Base-by-base conservation (phyloP, 2,113 vertebrate genomes). In the Chaetodon auriga region DNA sequence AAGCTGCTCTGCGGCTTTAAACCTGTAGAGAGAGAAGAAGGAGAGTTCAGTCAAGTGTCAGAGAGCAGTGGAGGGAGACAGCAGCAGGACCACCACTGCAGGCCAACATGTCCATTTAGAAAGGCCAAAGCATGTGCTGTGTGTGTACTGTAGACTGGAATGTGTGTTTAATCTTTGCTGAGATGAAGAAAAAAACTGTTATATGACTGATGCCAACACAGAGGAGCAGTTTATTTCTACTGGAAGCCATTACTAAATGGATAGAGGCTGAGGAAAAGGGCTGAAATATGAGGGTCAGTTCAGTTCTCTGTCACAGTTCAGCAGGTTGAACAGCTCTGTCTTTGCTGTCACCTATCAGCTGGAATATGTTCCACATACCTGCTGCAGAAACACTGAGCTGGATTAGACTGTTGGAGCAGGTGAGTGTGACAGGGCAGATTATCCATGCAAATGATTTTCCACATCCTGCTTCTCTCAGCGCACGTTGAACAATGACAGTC, bases 241-340 rank as follows among this genome's bases (percentile, higher is more conserved):
- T 57, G 0, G 2, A 25, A 57, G 11, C 4, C 4, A 5, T 12
- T 30, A 30, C 30, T 55, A 12, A 62, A 38, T 19, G 16, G 60
- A 62, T 5, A 19, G 16, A 13, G 2, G 60, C 6, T 38, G 36
- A n/a, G 18, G 35, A 38, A 36, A 62, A 38, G 18, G 35, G 2
- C 9, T 19, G 61, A 77, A 15, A 57, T 12, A 15, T 6, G 1
- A 55, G 12, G 49, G n/a, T 65, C 62, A 57, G 49, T 46, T 69
- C 49, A 73, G 16, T 45, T 77, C 43, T 79, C 55, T 43, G 76
- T 77, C 77, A 62, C 87, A 80, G 60, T 48, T 64, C 35, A 69
- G 1, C 55, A 69, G 30, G 16, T 83, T 81, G 64, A 70, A 65
- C 63, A 61, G 68, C 66, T 80, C 54, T 48, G 38, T 71, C 70